These are phyloP conservation scores for Elysia chlorotica DNA, from an alignment of 1,140 invertebrate species.

Conservation along the genomic window DNA sequence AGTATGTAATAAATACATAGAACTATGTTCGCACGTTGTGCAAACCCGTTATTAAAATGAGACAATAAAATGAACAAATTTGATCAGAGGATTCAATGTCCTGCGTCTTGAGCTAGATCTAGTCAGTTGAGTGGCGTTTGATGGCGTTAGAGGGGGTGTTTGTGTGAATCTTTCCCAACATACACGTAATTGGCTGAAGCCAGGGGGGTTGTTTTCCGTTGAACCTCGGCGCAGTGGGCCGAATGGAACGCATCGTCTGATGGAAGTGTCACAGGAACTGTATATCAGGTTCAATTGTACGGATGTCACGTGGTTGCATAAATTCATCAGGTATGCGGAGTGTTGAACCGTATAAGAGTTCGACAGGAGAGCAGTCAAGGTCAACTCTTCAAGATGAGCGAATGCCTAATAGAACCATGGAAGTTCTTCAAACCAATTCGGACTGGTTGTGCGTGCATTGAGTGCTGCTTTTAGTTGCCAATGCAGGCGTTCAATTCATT, in stretches of 20 bases:
- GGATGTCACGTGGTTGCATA: not conserved
- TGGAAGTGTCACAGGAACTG: not conserved
- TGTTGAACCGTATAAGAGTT: slow-evolving; percentile 18
- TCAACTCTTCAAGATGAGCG: slow-evolving; percentile 5
- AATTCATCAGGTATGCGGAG: slow-evolving; percentile 20
- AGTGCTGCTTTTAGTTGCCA: slow-evolving; percentile 21
- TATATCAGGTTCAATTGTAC: not conserved
- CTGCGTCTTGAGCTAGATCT: too few species aligned
- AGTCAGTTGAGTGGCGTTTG: too few species aligned
- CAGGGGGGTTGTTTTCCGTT: too few species aligned
- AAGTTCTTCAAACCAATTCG: slow-evolving; percentile 6
- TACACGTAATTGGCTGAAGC: too few species aligned
- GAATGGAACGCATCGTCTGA: slow-evolving; percentile 7
- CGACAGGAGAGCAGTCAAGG: slow-evolving; percentile 9
- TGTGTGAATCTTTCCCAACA: too few species aligned
- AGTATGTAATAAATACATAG: too few species aligned
- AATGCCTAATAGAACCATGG: slow-evolving; percentile 18
- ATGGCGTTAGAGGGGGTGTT: too few species aligned
- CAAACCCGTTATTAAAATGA: too few species aligned
- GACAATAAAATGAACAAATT: too few species aligned
- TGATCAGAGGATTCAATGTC: too few species aligned
- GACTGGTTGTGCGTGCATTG: not conserved
- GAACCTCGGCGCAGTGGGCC: too few species aligned
- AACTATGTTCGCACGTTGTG: too few species aligned
- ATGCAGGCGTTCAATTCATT: slow-evolving; percentile 23